Base-by-base conservation (phyloP, 2,888 invertebrate genomes). In the Alloscopus bannaensis region DNA sequence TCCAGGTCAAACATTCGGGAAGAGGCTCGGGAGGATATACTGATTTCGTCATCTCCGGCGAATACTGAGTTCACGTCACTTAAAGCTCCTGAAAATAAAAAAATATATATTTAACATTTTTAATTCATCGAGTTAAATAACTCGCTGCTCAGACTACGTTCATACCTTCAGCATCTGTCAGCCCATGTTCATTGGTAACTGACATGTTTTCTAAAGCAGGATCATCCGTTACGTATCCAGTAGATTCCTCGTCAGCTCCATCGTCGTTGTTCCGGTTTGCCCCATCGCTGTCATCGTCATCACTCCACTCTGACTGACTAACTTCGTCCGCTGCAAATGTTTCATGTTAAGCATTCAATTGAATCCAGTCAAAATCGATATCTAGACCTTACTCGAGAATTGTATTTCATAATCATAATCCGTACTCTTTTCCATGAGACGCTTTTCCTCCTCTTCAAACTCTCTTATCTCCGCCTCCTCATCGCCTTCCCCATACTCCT, bases 221-320 rank as follows among this genome's bases (percentile, higher is more conserved):
- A 88, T 95, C 95, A 88, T 95, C 95, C 0, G 94, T 95, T n/a
- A 94, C 94, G 88, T 95, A 95, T 28, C 94, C 94, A 0, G 94
- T 94, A 83, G 94, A 94, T 86, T 91, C 91, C 60, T 90, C 86
- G 82, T 91, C 90, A 82, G 91, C 90, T 22, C 79, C 83, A 13
- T 90, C 90, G 81, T 90, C 92, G n/a, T 71, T 71, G 28, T 78
- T 78, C n/a, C 91, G 91, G 64, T 91, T 92, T 80, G 91, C 92
- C 52, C 91, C 92, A 84, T 92, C 91, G 84, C 91, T 91, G 84
- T 90, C 90, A 86, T 92, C 92, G 89, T 91, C 91, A 18, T 92
- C 91, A 83, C 93, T 94, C 94, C 94, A 94, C 87, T 94, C 94
- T n/a, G 94, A 94, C 86, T 94, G 93, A 88, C 94, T 94, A n/a